These are phyloP conservation scores for Adineta ricciae DNA, from an alignment of 2,888 invertebrate species.

Conservation along the genomic window DNA sequence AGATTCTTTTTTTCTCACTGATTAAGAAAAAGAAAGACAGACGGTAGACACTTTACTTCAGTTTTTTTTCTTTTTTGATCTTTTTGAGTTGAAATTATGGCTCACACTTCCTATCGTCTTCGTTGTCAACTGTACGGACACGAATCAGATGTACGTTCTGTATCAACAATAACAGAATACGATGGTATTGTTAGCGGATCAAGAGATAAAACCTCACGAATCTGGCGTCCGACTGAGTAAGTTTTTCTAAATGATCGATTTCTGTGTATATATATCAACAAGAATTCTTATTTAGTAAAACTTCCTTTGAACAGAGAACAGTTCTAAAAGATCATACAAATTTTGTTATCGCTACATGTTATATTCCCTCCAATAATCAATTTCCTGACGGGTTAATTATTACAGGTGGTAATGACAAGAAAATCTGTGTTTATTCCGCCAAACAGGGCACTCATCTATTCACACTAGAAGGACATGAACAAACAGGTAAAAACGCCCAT, in stretches of 20 bases:
- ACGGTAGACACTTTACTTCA: no score
- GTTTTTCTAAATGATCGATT: conserved; percentile 32
- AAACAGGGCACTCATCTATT: conserved; percentile 62
- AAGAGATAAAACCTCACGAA: conserved; percentile 72
- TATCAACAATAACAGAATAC: conserved; percentile 54
- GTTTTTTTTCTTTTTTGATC: background rate
- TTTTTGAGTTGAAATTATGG: background rate
- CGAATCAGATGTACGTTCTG: conserved; percentile 71
- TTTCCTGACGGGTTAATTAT: conserved; percentile 69
- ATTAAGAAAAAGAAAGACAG: background rate
- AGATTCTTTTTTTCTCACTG: background rate
- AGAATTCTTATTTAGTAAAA: conserved; percentile 44
- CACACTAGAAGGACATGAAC: conserved; percentile 66
- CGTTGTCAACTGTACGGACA: conserved; percentile 65
- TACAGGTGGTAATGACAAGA: conserved; percentile 78
- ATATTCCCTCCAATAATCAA: conserved; percentile 61
- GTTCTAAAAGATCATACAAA: conserved; percentile 64
- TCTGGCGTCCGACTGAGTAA: conserved; percentile 64
- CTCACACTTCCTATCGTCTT: conserved; percentile 59
- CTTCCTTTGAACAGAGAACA: conserved; percentile 41
- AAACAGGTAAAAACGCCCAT: conserved; percentile 55
- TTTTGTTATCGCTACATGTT: conserved; percentile 72
- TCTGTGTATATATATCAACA: background rate
- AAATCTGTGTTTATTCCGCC: conserved; percentile 67
- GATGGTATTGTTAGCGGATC: conserved; percentile 74